Evolutionary conservation across 2,888 invertebrate species (phyloP), one percentile per base, ranked within the genome.

Genomic region (Chymomyza amoena): DNA sequence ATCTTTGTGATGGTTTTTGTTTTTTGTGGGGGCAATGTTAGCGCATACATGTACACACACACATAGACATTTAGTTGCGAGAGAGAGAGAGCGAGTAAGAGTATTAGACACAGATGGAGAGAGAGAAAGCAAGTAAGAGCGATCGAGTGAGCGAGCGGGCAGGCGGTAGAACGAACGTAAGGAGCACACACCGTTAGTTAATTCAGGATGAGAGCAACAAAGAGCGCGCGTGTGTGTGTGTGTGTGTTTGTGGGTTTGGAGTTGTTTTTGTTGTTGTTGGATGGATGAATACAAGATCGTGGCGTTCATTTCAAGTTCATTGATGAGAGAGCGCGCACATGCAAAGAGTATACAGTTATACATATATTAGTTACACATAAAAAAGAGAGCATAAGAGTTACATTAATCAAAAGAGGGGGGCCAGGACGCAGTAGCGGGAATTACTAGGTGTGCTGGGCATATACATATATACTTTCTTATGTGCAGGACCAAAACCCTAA

Each of bases 1-100:
- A 91, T 90, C 91, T 91, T 63, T 63, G 59, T 54, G 57, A 45
- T 59, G 57, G 16, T 51, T 25, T 25, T 25, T 25, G 25, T 25
- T 25, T 25, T 20, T 25, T 25, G 3, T 25, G 3, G 3, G 32
- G n/a, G 32, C n/a, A 32, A 18, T 57, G 50, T 50, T 65, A 57
- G 57, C 59, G 66, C 65, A 63, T 20, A 68, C 32, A 59, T 13
- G 60, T 16, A 50, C 20, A 60, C 18, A 66, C 20, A 52, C 39
- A 59, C 28, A 45, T 13, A 66, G n/a, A 45, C 15, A 45, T 51
- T 25, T 39, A 63, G 63, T 52, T 15, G 25, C 20, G 28, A 62
- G 50, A 62, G 18, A 61, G 67, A 65, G 62, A 68, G 70, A 65
- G 71, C 68, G 70, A 64, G 64, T 67, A 60, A 57, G 28, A 32